phyloP scores from a whole-genome alignment of 2,113 vertebrate genomes.

The Pteropus alecto region DNA sequence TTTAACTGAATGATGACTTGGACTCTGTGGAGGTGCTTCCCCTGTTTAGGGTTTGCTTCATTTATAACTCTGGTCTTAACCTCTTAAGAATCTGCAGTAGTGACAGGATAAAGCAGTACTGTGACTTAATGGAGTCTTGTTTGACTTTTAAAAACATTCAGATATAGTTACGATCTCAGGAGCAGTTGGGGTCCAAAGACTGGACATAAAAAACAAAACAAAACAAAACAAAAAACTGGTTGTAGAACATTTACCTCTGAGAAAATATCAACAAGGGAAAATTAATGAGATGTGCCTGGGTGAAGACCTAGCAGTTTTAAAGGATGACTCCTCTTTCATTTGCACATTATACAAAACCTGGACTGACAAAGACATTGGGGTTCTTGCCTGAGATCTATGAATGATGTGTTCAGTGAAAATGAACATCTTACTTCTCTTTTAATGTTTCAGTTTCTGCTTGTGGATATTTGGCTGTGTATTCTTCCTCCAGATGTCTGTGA shows the following conservation, averaged over 20 bases:
- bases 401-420: slow-evolving; percentile 40
- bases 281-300: neutral
- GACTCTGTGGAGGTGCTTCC: neutral
- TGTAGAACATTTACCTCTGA: neutral
- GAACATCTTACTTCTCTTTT: slow-evolving; percentile 53
- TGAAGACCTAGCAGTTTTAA: slow-evolving; percentile 5
- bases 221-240: neutral
- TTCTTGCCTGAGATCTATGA: slow-evolving; percentile 19
- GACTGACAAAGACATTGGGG: neutral
- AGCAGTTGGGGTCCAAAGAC: neutral
- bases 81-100: neutral
- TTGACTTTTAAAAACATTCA: slow-evolving; percentile 29
- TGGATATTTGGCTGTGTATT: slow-evolving; percentile 50
- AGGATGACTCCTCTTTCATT: neutral
- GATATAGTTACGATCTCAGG: neutral
- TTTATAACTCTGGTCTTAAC: neutral
- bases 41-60: neutral
- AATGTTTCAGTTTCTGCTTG: slow-evolving; percentile 29
- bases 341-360: neutral
- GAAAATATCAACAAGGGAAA: neutral
- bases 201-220: neutral
- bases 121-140: neutral
- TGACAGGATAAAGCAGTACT: neutral
- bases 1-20: neutral
- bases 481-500: slow-evolving; percentile 64